These are phyloP conservation scores for Camelus bactrianus DNA, from an alignment of 2,113 vertebrate species.

Conservation along the genomic window DNA sequence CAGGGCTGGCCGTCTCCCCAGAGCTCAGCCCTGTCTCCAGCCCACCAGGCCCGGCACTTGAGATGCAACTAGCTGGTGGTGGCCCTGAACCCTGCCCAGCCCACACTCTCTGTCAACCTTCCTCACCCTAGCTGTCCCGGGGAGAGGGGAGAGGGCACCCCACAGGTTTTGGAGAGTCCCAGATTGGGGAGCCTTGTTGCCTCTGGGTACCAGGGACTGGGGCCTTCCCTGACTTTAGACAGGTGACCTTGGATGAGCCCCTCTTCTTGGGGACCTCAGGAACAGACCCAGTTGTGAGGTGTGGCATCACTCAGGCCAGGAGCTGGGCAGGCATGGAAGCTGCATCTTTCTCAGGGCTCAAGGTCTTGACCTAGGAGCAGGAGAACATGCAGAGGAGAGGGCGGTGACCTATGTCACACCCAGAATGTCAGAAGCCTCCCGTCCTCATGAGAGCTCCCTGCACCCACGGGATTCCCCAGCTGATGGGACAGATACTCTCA, in stretches of 20 bases:
- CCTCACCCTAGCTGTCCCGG: not conserved
- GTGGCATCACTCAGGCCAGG: accelerated
- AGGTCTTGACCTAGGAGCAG: not conserved
- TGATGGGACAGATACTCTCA: not conserved
- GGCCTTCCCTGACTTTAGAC: not conserved
- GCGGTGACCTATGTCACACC: accelerated
- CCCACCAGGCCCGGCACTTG: not conserved
- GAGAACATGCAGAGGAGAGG: not conserved
- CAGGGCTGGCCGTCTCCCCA: accelerated
- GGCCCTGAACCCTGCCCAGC: not conserved
- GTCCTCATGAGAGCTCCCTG: not conserved
- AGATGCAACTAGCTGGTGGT: no score
- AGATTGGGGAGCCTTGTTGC: not conserved
- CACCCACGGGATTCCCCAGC: accelerated
- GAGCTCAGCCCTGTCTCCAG: no score
- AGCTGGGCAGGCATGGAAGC: accelerated
- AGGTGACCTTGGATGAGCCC: not conserved
- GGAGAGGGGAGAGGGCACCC: not conserved
- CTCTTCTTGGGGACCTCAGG: not conserved
- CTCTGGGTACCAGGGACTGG: not conserved
- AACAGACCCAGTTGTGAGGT: no score
- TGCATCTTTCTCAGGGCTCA: not conserved
- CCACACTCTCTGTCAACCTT: not conserved
- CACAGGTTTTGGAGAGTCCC: accelerated
- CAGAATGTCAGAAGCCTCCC: not conserved